Conservation (phyloP, 2,888 invertebrate species). For the Leucophenga montana region DNA sequence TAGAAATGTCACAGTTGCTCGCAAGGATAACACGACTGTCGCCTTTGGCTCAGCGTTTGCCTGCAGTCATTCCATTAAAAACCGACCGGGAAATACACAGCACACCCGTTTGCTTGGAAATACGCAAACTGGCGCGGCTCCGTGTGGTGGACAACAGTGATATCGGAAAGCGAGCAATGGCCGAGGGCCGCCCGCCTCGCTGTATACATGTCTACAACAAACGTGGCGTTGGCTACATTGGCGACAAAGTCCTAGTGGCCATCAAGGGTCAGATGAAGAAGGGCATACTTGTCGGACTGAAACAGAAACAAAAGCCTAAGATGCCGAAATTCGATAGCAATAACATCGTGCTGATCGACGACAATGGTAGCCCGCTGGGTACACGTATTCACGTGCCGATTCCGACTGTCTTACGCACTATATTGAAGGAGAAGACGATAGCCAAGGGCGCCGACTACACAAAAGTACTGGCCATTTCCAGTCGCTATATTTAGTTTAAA, state of each 20-base stretch:
- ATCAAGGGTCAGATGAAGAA: constrained; percentile 96
- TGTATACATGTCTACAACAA: constrained; percentile 96
- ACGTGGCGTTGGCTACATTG: constrained; percentile 77
- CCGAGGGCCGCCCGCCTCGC: constrained; percentile 93
- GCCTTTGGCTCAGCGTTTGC: neutral
- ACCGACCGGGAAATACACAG: constrained; percentile 74
- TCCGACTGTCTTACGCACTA: constrained; percentile 89
- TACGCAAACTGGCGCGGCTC: constrained; percentile 83
- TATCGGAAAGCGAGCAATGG: constrained; percentile 94
- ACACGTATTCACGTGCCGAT: constrained; percentile 96
- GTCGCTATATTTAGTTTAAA: constrained; percentile 72
- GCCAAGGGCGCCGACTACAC: constrained; percentile 92
- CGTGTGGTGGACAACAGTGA: constrained; percentile 98
- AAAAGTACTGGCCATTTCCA: constrained; percentile 91
- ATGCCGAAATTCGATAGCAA: constrained; percentile 95
- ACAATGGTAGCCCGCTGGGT: constrained; percentile 94
- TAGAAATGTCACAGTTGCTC: neutral
- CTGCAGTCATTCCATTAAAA: neutral
- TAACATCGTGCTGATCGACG: constrained; percentile 96
- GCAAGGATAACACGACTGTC: neutral
- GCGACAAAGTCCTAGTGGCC: constrained; percentile 92
- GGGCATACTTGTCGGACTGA: constrained; percentile 91
- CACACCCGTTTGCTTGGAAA: constrained; percentile 77
- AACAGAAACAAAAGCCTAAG: constrained; percentile 85
- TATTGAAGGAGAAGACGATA: constrained; percentile 85